Percentiles rank a stretch among this genome's conserved stretches.
Evolutionary conservation across 2,113 vertebrate species (phyloP).

Genomic region (Crotalus viridis): DNA sequence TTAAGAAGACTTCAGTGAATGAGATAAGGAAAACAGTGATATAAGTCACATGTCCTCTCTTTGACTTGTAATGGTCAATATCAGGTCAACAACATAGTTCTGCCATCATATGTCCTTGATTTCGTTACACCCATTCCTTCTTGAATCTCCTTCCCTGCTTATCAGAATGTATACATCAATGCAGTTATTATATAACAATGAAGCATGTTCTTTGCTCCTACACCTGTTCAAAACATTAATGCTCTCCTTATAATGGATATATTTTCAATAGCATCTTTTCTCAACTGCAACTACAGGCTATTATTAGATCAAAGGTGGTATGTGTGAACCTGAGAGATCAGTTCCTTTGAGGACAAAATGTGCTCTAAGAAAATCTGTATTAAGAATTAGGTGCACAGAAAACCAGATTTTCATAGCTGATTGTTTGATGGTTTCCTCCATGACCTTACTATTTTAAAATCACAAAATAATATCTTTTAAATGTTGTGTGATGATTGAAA

Average conservation of each 20-base stretch:
- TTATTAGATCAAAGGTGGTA: neutral
- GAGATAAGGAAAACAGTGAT: constrained; percentile 52
- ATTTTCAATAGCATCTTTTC: neutral
- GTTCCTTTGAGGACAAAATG: neutral
- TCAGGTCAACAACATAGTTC: neutral
- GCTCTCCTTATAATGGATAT: constrained; percentile 1
- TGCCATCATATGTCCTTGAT: neutral
- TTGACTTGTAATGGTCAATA: neutral
- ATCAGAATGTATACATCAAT: neutral
- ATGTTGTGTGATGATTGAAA: neutral
- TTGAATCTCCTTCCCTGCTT: neutral
- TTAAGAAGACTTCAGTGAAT: constrained; percentile 45
- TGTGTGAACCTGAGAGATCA: neutral
- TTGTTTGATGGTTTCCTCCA: neutral
- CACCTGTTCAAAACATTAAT: neutral
- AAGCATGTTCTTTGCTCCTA: neutral
- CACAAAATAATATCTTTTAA: neutral
- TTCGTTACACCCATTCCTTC: neutral
- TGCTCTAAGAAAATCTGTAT: neutral
- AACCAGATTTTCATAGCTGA: neutral
- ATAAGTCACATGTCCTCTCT: constrained; percentile 29
- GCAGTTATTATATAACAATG: neutral
- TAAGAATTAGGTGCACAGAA: neutral
- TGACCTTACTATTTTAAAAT: neutral
- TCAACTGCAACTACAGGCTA: neutral